Evolutionary conservation across 1,140 invertebrate genomes (phyloP).

Genomic region (Drosophila malerkotliana): DNA sequence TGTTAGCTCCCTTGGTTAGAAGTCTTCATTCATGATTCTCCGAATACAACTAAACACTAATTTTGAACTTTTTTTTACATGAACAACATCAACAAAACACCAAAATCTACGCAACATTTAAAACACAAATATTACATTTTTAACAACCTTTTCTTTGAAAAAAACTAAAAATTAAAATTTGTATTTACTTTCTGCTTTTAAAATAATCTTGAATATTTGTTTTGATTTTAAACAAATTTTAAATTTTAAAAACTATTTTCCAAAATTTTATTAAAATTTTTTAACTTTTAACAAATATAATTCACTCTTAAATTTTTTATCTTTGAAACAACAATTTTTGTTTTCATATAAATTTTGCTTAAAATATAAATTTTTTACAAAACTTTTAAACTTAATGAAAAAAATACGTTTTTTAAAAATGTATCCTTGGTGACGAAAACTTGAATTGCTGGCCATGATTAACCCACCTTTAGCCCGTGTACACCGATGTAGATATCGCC

Average conservation of each 20-base stretch:
- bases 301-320: too few species aligned
- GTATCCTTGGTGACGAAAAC: background rate
- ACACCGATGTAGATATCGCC: constrained; percentile 67
- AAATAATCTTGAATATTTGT: too few species aligned
- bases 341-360: too few species aligned
- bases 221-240: too few species aligned
- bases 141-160: background rate
- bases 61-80: constrained; percentile 55
- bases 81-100: constrained; percentile 42
- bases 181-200: too few species aligned
- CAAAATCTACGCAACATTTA: constrained; percentile 15
- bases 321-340: too few species aligned
- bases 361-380: too few species aligned
- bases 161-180: too few species aligned
- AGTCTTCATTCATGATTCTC: background rate
- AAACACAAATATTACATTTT: constrained; percentile 1
- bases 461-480: constrained; percentile 72
- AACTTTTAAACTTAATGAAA: too few species aligned
- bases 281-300: too few species aligned
- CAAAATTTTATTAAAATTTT: too few species aligned
- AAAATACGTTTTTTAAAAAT: background rate
- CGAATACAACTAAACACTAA: constrained; percentile 8
- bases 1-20: constrained; percentile 16
- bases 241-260: too few species aligned
- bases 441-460: constrained; percentile 7